Conservation (phyloP, 2,888 invertebrate species). For the Hirtodrosophila confusa region DNA sequence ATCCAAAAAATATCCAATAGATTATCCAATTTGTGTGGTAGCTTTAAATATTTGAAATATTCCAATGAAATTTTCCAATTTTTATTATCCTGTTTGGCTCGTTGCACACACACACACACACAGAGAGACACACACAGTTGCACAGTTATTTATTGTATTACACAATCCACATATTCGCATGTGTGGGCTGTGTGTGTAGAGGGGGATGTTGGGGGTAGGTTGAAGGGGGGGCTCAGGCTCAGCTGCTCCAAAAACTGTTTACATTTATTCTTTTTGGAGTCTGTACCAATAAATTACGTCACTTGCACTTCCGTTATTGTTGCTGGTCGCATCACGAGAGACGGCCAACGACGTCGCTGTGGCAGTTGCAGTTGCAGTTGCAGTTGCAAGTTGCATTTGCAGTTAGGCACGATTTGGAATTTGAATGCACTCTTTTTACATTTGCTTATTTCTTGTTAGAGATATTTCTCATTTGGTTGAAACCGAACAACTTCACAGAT, state of each 20-base stretch:
- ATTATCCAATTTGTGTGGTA: conserved; percentile 52
- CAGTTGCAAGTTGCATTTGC: conserved; percentile 50
- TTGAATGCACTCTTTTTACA: conserved; percentile 59
- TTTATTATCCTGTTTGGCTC: conserved; percentile 15
- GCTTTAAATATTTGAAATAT: conserved; percentile 6
- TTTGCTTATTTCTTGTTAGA: conserved; percentile 9
- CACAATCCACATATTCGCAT: conserved; percentile 46
- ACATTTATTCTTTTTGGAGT: conserved; percentile 42
- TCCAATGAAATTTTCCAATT: conserved; percentile 3
- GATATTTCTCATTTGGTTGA: conserved; percentile 50
- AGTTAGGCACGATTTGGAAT: conserved; percentile 76
- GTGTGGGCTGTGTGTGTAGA: conserved; percentile 9
- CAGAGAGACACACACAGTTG: conserved; percentile 18
- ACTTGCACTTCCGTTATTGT: conserved; percentile 75
- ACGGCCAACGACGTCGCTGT: conserved; percentile 31
- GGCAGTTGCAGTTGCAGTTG: conserved; percentile 59
- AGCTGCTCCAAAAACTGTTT: conserved; percentile 46
- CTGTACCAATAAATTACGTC: conserved; percentile 72
- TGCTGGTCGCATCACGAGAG: conserved; percentile 33
- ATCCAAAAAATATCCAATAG: conserved; percentile 46
- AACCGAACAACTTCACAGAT: conserved; percentile 68
- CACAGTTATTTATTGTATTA: conserved; percentile 24
- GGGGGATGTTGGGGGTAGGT: conserved; percentile 5
- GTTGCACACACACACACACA: conserved; percentile 12
- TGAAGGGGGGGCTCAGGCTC: conserved; percentile 22